These are phyloP conservation scores for Mobula birostris DNA, from an alignment of 2,113 vertebrate genomes.

Conservation along the genomic window DNA sequence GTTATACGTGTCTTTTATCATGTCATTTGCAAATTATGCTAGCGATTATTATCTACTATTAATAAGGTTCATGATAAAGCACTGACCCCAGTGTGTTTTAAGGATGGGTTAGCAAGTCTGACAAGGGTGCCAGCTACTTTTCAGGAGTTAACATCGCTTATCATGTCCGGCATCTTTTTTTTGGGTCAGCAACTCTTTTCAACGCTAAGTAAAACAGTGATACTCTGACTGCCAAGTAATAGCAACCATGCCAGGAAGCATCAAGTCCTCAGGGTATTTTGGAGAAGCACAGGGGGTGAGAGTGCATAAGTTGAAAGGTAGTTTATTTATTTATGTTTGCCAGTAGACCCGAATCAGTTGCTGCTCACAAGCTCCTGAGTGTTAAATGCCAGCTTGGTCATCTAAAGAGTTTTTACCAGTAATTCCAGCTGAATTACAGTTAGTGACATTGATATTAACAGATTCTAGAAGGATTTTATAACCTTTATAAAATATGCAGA, in stretches of 20 bases:
- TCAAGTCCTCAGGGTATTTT: not conserved
- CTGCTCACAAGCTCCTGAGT: not conserved
- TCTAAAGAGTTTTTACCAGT: slow-evolving; percentile 19
- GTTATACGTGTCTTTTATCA: not conserved
- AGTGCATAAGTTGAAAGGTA: not conserved
- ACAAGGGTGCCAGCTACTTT: not conserved
- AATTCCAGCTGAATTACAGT: slow-evolving; percentile 29
- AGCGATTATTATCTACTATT: not conserved
- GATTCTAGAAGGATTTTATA: slow-evolving; percentile 36
- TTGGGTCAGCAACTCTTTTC: slow-evolving; percentile 13
- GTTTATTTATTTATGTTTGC: slow-evolving; percentile 13
- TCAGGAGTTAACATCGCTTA: not conserved
- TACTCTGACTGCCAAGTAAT: not conserved
- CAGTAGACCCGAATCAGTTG: not conserved
- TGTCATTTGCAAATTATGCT: not conserved
- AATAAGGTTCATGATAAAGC: not conserved
- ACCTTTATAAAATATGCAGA: slow-evolving; percentile 38
- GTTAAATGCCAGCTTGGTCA: not conserved
- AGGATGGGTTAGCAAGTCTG: slow-evolving; percentile 2
- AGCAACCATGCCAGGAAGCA: not conserved
- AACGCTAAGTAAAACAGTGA: not conserved
- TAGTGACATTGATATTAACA: slow-evolving; percentile 35
- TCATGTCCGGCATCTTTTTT: slow-evolving; percentile 2
- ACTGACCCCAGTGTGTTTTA: not conserved
- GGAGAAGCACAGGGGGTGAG: not conserved